These are phyloP conservation scores for Matsumyia berberina DNA, from an alignment of 2,888 invertebrate genomes.

Conservation along the genomic window DNA sequence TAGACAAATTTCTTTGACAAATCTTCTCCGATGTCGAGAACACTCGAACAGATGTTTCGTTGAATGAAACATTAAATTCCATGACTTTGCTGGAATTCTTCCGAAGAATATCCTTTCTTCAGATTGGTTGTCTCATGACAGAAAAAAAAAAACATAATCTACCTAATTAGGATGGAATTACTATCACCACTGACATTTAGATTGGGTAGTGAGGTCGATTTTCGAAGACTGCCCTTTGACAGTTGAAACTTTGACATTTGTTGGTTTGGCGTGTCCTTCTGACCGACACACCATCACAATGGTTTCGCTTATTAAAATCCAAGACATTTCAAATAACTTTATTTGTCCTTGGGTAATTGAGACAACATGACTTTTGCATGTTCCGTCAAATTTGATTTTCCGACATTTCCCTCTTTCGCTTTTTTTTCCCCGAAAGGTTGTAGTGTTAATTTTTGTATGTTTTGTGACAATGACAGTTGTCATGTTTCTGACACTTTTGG, in stretches of 20 bases:
- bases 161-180: slow-evolving; percentile 58
- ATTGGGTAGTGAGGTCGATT: slow-evolving; percentile 47
- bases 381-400: slow-evolving; percentile 49
- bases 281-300: background rate
- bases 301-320: no score
- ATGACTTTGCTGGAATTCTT: slow-evolving; percentile 41
- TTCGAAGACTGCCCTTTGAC: slow-evolving; percentile 36
- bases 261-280: slow-evolving; percentile 31
- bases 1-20: slow-evolving; percentile 71
- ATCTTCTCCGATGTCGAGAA: slow-evolving; percentile 56
- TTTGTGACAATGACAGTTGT: slow-evolving; percentile 72
- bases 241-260: slow-evolving; percentile 51
- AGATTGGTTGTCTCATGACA: slow-evolving; percentile 24
- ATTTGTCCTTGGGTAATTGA: slow-evolving; percentile 64
- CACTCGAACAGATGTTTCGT: slow-evolving; percentile 54
- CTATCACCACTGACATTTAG: slow-evolving; percentile 11
- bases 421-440: background rate
- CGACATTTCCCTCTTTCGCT: slow-evolving; percentile 19
- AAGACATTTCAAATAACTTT: slow-evolving; percentile 52
- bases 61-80: slow-evolving; percentile 61
- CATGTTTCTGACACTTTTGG: slow-evolving; percentile 74
- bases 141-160: slow-evolving; percentile 33
- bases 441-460: slow-evolving; percentile 70
- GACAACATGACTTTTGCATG: slow-evolving; percentile 66
- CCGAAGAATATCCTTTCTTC: slow-evolving; percentile 42